These are phyloP conservation scores for Sebastiscus tertius DNA, from an alignment of 2,797 vertebrate species.

Conservation along the genomic window DNA sequence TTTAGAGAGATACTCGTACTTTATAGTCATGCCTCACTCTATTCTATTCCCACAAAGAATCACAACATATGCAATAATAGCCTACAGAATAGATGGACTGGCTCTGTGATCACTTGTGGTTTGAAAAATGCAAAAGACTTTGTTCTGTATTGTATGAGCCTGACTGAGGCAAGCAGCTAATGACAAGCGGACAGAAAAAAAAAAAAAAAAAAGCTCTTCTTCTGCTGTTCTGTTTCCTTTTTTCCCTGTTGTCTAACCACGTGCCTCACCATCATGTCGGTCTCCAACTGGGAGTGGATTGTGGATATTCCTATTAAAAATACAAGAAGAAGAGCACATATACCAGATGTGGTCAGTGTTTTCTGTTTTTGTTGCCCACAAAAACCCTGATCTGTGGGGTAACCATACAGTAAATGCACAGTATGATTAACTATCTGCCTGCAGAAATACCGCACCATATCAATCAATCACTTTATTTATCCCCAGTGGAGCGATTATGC, in stretches of 20 bases:
- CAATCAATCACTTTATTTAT: background rate
- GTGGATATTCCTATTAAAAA: slow-evolving; percentile 31
- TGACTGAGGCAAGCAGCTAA: slow-evolving; percentile 6
- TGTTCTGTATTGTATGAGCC: background rate
- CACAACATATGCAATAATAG: background rate
- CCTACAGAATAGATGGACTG: background rate
- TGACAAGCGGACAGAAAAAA: background rate
- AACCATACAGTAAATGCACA: background rate
- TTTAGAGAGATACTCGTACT: background rate
- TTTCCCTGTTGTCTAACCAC: background rate
- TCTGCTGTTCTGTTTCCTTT: background rate
- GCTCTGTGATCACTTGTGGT: background rate
- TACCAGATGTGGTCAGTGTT: slow-evolving; percentile 1
- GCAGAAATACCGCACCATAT: background rate
- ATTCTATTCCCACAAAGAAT: background rate
- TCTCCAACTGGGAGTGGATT: slow-evolving; percentile 3
- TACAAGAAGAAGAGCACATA: background rate
- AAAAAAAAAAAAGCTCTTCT: background rate
- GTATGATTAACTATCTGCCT: background rate
- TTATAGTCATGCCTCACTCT: background rate
- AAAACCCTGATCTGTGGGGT: background rate
- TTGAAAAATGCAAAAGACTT: background rate
- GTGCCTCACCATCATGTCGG: background rate
- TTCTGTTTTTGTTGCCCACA: slow-evolving; percentile 10
- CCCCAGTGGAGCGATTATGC: background rate